These are phyloP conservation scores for Furcula furcula DNA, from an alignment of 2,888 invertebrate species.

Conservation along the genomic window DNA sequence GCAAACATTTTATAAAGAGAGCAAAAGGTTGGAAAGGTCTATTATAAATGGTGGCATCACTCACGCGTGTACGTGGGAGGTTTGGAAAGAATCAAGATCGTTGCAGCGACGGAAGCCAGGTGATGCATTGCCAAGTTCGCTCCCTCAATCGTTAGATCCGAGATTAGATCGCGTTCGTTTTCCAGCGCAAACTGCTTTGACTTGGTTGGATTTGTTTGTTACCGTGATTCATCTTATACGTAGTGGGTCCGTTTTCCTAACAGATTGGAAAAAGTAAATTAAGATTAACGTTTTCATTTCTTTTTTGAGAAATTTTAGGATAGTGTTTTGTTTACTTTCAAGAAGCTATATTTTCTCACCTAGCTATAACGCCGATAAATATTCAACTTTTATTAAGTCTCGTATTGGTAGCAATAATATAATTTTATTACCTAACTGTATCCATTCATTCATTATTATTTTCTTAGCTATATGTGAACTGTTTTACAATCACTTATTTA, in stretches of 20 bases:
- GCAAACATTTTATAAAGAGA: conserved; percentile 23
- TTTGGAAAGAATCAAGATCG: conserved; percentile 75
- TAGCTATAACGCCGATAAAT: too few relatives aligned
- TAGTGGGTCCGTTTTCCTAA: conserved; percentile 32
- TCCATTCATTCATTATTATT: too few relatives aligned
- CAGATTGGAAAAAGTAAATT: conserved; percentile 44
- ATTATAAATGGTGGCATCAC: conserved; percentile 46
- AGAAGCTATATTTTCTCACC: too few relatives aligned
- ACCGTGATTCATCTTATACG: conserved; percentile 45
- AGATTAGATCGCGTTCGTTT: conserved; percentile 70
- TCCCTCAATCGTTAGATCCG: conserved; percentile 63
- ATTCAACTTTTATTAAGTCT: too few relatives aligned
- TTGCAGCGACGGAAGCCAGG: conserved; percentile 73
- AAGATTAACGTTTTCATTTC: conserved; percentile 28
- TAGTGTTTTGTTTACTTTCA: too few relatives aligned
- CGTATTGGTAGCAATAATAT: background rate
- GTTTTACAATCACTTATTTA: background rate
- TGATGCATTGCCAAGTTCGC: conserved; percentile 71
- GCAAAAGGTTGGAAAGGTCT: conserved; percentile 38
- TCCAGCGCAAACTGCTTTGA: conserved; percentile 61
- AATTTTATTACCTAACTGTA: background rate
- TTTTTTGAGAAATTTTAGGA: too few relatives aligned
- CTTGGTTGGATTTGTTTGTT: conserved; percentile 54
- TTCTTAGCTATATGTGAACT: background rate
- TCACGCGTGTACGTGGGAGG: conserved; percentile 71